Evolutionary conservation across 2,113 vertebrate species (phyloP).

Genomic region (Caretta caretta): DNA sequence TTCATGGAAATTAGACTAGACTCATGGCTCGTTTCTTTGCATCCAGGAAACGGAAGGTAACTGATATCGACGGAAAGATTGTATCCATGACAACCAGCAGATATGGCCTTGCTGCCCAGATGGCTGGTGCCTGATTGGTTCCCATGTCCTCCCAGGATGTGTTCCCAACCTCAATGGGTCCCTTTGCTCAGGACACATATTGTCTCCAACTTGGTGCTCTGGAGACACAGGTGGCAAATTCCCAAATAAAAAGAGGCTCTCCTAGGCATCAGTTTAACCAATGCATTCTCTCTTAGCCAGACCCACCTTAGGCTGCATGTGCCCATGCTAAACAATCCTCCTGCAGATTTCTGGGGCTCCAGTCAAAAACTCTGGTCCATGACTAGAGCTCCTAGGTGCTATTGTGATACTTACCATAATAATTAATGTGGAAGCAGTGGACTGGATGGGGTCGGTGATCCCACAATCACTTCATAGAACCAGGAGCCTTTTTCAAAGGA

Average conservation of each 20-base stretch:
- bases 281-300: accelerated
- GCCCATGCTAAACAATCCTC: background rate
- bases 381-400: accelerated
- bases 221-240: background rate
- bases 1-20: background rate
- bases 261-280: background rate
- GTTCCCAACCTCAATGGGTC: accelerated
- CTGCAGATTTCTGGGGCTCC: background rate
- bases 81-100: conserved; percentile 72
- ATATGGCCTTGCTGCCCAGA: background rate
- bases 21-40: background rate
- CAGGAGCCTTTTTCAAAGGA: background rate
- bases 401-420: background rate
- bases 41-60: conserved; percentile 53
- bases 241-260: accelerated
- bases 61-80: conserved; percentile 34
- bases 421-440: accelerated
- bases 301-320: accelerated
- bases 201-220: background rate
- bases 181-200: background rate
- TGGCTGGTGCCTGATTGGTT: background rate
- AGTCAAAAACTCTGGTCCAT: accelerated
- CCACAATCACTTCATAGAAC: background rate
- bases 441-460: accelerated
- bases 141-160: background rate